Evolutionary conservation across 1,140 invertebrate species (phyloP).

Genomic region (Eumaeus atala): DNA sequence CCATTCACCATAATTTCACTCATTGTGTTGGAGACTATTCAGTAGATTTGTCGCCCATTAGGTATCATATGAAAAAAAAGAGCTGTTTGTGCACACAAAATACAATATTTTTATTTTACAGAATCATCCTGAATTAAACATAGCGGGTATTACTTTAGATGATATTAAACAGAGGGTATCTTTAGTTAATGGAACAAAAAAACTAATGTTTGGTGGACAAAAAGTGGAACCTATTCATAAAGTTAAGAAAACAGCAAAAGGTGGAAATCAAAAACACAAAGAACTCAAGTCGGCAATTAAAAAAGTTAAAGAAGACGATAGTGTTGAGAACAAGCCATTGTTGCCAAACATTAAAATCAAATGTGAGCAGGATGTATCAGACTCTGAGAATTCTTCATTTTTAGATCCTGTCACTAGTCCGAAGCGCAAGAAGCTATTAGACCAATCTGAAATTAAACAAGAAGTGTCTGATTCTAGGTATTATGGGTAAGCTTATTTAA

Average conservation of each 20-base stretch:
- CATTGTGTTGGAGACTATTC: background rate
- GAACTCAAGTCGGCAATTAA: slow-evolving; percentile 38
- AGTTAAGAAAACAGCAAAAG: slow-evolving; percentile 41
- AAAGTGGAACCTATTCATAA: slow-evolving; percentile 53
- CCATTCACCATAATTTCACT: too few relatives aligned
- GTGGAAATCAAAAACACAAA: slow-evolving; percentile 44
- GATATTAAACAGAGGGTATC: slow-evolving; percentile 64
- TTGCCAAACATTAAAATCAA: slow-evolving; percentile 63
- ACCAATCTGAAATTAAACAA: slow-evolving; percentile 51
- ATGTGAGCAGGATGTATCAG: slow-evolving; percentile 57
- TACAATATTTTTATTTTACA: slow-evolving; percentile 43
- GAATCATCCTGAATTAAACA: slow-evolving; percentile 66
- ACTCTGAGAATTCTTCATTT: slow-evolving; percentile 57
- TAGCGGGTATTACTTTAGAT: slow-evolving; percentile 60
- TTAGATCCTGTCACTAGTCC: slow-evolving; percentile 52
- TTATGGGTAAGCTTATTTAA: slow-evolving; percentile 30
- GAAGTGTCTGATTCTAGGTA: slow-evolving; percentile 48
- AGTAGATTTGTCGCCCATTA: background rate
- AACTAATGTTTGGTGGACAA: slow-evolving; percentile 61
- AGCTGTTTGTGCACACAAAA: too few relatives aligned
- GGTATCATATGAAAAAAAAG: slow-evolving; percentile 5
- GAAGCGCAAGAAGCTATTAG: slow-evolving; percentile 42
- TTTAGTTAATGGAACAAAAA: slow-evolving; percentile 59
- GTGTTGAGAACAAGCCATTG: slow-evolving; percentile 48
- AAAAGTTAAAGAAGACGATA: slow-evolving; percentile 51